Percentiles rank a stretch among this genome's conserved stretches.
Evolutionary conservation across 2,113 vertebrate species (phyloP).

Genomic region (Stegostoma tigrinum): DNA sequence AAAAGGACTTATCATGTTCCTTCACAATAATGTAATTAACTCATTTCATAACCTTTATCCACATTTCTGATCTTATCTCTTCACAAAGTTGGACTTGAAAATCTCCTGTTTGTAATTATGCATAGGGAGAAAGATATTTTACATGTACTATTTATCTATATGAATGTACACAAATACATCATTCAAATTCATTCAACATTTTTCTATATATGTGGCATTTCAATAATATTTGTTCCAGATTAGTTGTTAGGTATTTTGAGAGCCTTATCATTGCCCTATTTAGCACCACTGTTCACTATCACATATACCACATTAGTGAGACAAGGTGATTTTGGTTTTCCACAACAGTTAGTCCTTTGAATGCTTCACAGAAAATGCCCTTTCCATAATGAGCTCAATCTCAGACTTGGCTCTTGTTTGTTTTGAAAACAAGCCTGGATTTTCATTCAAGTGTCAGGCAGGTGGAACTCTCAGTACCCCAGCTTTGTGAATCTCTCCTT

Average conservation of each 20-base stretch:
- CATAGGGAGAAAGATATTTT: conserved; percentile 42
- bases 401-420: neutral
- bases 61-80: conserved; percentile 15
- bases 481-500: too few relatives aligned
- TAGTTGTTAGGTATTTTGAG: neutral
- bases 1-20: conserved; percentile 24
- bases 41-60: conserved; percentile 2
- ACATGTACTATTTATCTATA: conserved; percentile 43
- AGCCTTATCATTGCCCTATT: neutral
- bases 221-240: conserved; percentile 39
- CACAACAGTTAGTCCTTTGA: neutral
- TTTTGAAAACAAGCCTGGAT: neutral
- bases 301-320: neutral
- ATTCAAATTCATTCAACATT: conserved; percentile 51
- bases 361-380: neutral
- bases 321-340: neutral
- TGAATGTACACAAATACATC: conserved; percentile 50
- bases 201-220: conserved; percentile 43
- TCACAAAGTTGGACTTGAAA: neutral
- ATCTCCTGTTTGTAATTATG: conserved; percentile 35
- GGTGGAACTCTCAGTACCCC: too few relatives aligned
- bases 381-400: neutral
- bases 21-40: conserved; percentile 28
- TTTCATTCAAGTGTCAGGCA: too few relatives aligned
- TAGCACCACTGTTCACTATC: neutral